Conservation (phyloP, 2,888 invertebrate genomes). For the Protophormia terraenovae region DNA sequence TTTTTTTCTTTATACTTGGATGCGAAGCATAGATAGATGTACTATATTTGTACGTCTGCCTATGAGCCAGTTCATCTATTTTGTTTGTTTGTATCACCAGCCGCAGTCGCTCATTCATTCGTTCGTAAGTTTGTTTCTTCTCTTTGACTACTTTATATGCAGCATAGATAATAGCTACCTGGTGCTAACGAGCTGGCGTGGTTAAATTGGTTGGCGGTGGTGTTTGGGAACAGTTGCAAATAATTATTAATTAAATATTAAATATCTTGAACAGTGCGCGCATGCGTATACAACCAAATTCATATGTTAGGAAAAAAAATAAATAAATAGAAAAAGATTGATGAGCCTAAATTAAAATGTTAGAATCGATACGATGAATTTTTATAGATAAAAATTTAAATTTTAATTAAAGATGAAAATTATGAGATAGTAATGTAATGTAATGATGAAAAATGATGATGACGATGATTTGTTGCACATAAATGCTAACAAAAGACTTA, state of each 20-base stretch:
- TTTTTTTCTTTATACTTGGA: slow-evolving; percentile 1
- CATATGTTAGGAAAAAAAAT: not conserved
- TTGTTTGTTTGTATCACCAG: not conserved
- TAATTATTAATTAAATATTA: slow-evolving; percentile 68
- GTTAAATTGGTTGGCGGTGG: slow-evolving; percentile 25
- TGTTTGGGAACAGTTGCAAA: slow-evolving; percentile 48
- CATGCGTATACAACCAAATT: slow-evolving; percentile 12
- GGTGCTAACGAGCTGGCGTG: slow-evolving; percentile 56
- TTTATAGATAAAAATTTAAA: slow-evolving; percentile 53
- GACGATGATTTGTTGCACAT: slow-evolving; percentile 37
- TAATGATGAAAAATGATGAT: slow-evolving; percentile 46
- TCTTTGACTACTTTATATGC: slow-evolving; percentile 55
- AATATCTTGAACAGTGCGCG: slow-evolving; percentile 48
- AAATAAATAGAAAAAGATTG: slow-evolving; percentile 49
- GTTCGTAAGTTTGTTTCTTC: not conserved
- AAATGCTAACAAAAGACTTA: slow-evolving; percentile 43
- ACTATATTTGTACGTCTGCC: slow-evolving; percentile 13
- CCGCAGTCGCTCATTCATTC: not conserved
- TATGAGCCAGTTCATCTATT: not conserved
- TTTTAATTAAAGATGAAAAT: slow-evolving; percentile 66
- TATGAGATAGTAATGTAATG: slow-evolving; percentile 46
- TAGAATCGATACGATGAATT: slow-evolving; percentile 53
- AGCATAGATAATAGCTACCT: slow-evolving; percentile 40
- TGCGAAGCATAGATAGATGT: not conserved
- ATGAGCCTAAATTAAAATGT: slow-evolving; percentile 62